A percentile compares a stretch with the other conserved stretches of the same genome.
These are phyloP conservation scores for Drosophila kikkawai DNA, from an alignment of 1,140 invertebrate species.

Conservation along the genomic window DNA sequence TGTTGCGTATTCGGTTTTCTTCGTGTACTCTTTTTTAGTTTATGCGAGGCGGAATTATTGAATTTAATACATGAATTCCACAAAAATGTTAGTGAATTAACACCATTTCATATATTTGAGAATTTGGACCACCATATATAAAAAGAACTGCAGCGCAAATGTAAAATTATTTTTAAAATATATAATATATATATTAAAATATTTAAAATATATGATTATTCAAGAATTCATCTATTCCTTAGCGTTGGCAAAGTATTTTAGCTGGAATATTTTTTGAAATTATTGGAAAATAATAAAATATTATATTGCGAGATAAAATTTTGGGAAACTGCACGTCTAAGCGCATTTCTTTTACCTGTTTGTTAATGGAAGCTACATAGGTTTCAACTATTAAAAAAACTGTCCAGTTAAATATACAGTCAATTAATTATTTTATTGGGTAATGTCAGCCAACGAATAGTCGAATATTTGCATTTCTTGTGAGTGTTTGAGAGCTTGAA, in stretches of 20 bases:
- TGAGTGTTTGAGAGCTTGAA: not conserved
- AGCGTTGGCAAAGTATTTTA: not conserved
- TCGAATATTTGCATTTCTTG: not conserved
- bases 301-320: no score
- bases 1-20: constrained; percentile 26
- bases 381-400: not conserved
- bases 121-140: no score
- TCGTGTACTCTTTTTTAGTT: not conserved
- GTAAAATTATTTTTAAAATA: no score
- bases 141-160: no score
- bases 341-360: not conserved
- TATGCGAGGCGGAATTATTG: not conserved
- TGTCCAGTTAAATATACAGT: not conserved
- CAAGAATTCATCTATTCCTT: not conserved
- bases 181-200: no score
- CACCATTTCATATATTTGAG: not conserved
- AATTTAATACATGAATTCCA: not conserved
- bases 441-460: not conserved
- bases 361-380: not conserved
- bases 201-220: not conserved
- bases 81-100: no score
- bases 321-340: not conserved
- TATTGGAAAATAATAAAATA: not conserved
- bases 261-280: not conserved
- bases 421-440: constrained; percentile 3